A percentile compares a stretch with the other conserved stretches of the same genome.
Conservation (phyloP, 1,140 invertebrate species). For the Pseudomyrmex pallidus region DNA sequence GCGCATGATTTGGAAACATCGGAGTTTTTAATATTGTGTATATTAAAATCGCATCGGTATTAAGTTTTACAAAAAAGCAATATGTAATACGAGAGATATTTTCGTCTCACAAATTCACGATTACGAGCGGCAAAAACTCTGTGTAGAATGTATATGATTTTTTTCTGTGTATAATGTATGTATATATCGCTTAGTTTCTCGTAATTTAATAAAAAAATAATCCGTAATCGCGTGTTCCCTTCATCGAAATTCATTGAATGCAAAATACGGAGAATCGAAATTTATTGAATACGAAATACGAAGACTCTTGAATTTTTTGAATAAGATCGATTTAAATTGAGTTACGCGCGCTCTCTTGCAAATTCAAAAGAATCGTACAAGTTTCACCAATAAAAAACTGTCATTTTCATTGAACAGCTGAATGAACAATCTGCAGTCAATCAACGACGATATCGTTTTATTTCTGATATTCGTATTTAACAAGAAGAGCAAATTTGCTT, state of each 20-base stretch:
- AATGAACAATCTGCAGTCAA: conserved; percentile 25
- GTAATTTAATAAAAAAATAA: neutral
- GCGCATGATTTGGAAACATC: too few species aligned
- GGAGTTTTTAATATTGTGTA: too few species aligned
- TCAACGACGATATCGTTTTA: conserved; percentile 26
- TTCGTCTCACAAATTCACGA: conserved; percentile 4
- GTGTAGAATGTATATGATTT: neutral
- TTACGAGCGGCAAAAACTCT: neutral
- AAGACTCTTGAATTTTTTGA: too few species aligned
- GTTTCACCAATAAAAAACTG: conserved; percentile 3
- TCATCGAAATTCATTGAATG: too few species aligned
- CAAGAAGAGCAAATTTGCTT: conserved; percentile 43
- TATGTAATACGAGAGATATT: conserved; percentile 18
- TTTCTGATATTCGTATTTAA: conserved; percentile 32
- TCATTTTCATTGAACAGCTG: conserved; percentile 2
- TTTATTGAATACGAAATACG: too few species aligned
- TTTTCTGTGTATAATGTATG: neutral
- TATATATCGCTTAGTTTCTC: neutral
- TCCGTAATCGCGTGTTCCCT: too few species aligned
- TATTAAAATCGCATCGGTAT: conserved; percentile 16
- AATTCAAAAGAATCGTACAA: conserved; percentile 20
- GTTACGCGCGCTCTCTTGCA: neutral
- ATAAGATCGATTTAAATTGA: neutral
- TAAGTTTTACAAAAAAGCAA: neutral
- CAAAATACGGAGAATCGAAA: too few species aligned